Conservation (phyloP, 2,113 vertebrate genomes). For the Dicrurus megarhynchus region DNA sequence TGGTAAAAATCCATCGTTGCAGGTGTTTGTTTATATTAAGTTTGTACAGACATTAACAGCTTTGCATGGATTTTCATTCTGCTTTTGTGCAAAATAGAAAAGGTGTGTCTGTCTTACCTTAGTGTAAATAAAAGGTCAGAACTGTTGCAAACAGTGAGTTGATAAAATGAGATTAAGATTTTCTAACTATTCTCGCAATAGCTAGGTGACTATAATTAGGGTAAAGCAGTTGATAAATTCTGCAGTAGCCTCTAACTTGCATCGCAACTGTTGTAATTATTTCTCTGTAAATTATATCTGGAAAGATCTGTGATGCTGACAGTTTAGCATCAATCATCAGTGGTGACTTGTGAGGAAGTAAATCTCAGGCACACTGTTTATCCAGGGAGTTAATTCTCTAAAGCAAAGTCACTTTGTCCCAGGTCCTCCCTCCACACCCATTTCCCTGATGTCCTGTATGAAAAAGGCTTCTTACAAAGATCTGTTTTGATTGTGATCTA, state of each 20-base stretch:
- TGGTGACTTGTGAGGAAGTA: neutral
- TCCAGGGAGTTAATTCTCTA: neutral
- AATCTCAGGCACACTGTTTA: neutral
- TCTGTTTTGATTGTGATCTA: neutral
- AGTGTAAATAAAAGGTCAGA: neutral
- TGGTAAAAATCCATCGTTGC: neutral
- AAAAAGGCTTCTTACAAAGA: neutral
- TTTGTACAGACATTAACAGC: neutral
- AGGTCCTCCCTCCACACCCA: neutral
- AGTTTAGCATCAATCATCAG: neutral
- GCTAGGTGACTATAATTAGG: neutral
- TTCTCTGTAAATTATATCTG: neutral
- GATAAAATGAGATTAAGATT: neutral
- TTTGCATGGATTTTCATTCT: neutral
- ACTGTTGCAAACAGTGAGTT: neutral
- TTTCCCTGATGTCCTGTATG: neutral
- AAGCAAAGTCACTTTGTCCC: neutral
- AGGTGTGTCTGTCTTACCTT: neutral
- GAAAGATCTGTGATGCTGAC: neutral
- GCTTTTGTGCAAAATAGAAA: neutral
- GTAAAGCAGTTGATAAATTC: neutral
- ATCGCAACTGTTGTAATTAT: neutral
- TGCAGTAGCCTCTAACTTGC: neutral
- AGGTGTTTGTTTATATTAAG: neutral
- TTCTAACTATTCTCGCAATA: neutral